A percentile compares a stretch with the other conserved stretches of the same genome.
Conservation (phyloP, 1,140 invertebrate genomes). For the Drosophila ohnishii region DNA sequence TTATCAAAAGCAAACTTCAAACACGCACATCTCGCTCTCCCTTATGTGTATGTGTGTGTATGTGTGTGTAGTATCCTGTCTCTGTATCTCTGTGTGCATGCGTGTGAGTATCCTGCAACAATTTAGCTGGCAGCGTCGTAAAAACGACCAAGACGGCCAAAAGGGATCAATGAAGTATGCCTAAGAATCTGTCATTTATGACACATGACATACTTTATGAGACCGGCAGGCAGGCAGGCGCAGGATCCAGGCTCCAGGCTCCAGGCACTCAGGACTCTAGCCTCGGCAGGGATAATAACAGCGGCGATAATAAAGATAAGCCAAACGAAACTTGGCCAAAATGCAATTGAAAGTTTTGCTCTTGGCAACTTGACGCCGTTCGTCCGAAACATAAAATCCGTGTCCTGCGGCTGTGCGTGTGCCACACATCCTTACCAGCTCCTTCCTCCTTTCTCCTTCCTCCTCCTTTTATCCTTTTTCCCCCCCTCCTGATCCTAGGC, state of each 20-base stretch:
- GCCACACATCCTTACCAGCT: background rate
- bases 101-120: constrained; percentile 67
- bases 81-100: constrained; percentile 1
- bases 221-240: constrained; percentile 13
- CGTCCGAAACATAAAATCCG: constrained; percentile 42
- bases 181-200: constrained; percentile 81
- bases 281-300: constrained; percentile 55
- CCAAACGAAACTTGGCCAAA: constrained; percentile 61
- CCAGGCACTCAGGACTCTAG: constrained; percentile 5
- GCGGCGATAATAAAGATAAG: constrained; percentile 77
- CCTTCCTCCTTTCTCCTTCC: background rate
- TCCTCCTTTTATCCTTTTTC: constrained; percentile 8
- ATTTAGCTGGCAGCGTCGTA: constrained; percentile 64
- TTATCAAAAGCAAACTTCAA: constrained; percentile 81
- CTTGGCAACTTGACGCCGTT: constrained; percentile 49
- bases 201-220: constrained; percentile 80
- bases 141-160: constrained; percentile 62
- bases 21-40: constrained; percentile 55
- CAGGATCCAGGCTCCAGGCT: background rate
- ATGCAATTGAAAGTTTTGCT: constrained; percentile 77
- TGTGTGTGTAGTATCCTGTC: constrained; percentile 28
- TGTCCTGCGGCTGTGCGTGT: constrained; percentile 50
- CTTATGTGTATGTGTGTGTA: background rate
- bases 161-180: constrained; percentile 80
- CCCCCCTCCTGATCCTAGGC: constrained; percentile 10